Evolutionary conservation across 2,888 invertebrate species (phyloP).

Genomic region (Mallateleia sp.): DNA sequence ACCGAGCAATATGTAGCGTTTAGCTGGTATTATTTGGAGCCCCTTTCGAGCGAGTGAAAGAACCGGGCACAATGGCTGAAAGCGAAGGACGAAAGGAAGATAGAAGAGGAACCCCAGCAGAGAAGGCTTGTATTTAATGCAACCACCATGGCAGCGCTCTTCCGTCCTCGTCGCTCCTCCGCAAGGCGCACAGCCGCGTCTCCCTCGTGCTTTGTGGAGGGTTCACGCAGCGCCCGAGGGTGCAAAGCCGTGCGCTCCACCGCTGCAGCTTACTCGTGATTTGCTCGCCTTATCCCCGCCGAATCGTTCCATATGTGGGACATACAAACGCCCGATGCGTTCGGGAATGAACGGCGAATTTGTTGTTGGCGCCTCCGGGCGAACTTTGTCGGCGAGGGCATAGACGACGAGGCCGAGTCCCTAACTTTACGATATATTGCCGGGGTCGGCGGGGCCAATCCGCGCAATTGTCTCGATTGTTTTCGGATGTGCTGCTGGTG

Average conservation of each 20-base stretch:
- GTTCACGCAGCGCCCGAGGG: conserved; percentile 78
- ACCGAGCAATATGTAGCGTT: conserved; percentile 89
- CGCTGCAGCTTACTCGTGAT: conserved; percentile 85
- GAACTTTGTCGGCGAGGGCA: conserved; percentile 64
- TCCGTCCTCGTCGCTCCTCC: conserved; percentile 1
- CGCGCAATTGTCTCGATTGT: conserved; percentile 85
- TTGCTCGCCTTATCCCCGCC: conserved; percentile 79
- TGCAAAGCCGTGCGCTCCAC: conserved; percentile 84
- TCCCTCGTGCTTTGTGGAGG: background rate
- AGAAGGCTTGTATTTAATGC: conserved; percentile 75
- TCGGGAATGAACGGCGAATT: conserved; percentile 57
- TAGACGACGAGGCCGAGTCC: conserved; percentile 51
- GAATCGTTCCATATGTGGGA: conserved; percentile 77
- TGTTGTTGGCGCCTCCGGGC: conserved; percentile 77
- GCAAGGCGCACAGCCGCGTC: background rate
- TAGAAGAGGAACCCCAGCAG: conserved; percentile 64
- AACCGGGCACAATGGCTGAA: conserved; percentile 50
- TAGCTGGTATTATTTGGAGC: conserved; percentile 87
- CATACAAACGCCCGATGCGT: conserved; percentile 48
- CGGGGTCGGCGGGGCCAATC: conserved; percentile 80
- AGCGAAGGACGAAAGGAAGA: conserved; percentile 57
- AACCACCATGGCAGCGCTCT: conserved; percentile 54
- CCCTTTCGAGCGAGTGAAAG: conserved; percentile 68
- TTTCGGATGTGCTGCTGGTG: conserved; percentile 82
- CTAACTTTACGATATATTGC: conserved; percentile 62